Evolutionary conservation across 2,888 invertebrate species (phyloP).

Genomic region (Helicoverpa assulta): DNA sequence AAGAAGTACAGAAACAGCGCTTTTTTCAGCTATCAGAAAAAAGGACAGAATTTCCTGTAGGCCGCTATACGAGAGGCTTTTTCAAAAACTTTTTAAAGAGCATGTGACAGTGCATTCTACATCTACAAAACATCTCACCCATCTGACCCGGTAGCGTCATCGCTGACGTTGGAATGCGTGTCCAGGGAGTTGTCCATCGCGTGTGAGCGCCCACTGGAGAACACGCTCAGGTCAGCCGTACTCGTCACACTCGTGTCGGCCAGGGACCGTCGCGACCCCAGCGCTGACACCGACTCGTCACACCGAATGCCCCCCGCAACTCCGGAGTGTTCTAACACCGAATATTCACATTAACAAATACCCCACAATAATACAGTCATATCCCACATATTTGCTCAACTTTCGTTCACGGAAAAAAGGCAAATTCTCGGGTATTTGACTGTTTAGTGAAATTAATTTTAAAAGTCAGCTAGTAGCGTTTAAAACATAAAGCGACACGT

Average conservation of each 20-base stretch:
- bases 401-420: not conserved
- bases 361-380: conserved; percentile 25
- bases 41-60: too few relatives aligned
- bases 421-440: conserved; percentile 16
- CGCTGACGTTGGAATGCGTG: conserved; percentile 94
- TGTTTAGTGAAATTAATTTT: not conserved
- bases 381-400: not conserved
- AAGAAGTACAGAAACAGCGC: too few relatives aligned
- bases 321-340: conserved; percentile 83
- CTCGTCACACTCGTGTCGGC: conserved; percentile 96
- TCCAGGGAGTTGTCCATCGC: conserved; percentile 94
- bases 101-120: conserved; percentile 62
- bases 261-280: conserved; percentile 94
- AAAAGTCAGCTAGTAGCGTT: conserved; percentile 43
- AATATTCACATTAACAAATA: conserved; percentile 12
- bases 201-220: conserved; percentile 93
- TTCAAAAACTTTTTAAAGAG: conserved; percentile 10
- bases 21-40: too few relatives aligned
- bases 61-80: not conserved
- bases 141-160: conserved; percentile 93
- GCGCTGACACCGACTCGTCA: conserved; percentile 92
- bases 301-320: conserved; percentile 81
- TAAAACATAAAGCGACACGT: conserved; percentile 51
- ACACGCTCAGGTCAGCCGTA: conserved; percentile 95
- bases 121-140: conserved; percentile 88